phyloP scores from a whole-genome alignment of 1,140 invertebrate genomes.

The Hylaeus anthracinus region DNA sequence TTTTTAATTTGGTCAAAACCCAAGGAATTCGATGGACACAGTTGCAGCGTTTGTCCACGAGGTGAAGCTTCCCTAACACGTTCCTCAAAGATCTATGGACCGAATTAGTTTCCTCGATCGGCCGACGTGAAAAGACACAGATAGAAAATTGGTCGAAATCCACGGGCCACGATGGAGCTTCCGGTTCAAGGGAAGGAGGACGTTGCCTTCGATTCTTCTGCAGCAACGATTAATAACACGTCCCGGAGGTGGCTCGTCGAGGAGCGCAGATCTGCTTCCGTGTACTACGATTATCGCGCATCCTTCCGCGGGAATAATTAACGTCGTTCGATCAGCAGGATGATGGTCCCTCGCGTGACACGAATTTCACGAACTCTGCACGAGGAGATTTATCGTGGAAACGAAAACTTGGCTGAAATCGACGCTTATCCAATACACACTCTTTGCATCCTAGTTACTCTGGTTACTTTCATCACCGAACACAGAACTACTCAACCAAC shows the following conservation, averaged over 20 bases:
- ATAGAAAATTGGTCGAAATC: no score
- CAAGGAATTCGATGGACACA: no score
- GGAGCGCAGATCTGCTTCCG: conserved; percentile 14
- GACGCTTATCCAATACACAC: background rate
- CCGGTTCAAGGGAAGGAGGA: no score
- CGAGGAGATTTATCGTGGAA: conserved; percentile 50
- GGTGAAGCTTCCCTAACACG: no score
- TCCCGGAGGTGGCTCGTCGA: conserved; percentile 15
- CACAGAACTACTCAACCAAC: no score
- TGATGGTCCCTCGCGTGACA: conserved; percentile 45
- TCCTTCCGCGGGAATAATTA: conserved; percentile 55
- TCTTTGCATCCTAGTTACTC: background rate
- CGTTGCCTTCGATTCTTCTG: background rate
- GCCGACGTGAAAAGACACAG: no score
- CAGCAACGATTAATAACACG: background rate
- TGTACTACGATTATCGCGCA: conserved; percentile 31
- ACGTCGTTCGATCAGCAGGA: conserved; percentile 36
- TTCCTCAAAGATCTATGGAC: no score
- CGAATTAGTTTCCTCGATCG: no score
- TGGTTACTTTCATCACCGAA: no score
- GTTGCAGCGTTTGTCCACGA: no score
- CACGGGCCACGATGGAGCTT: no score
- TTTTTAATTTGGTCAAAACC: no score
- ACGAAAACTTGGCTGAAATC: conserved; percentile 6
- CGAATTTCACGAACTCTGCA: conserved; percentile 35